Evolutionary conservation across 2,113 vertebrate genomes (phyloP).

Genomic region (Phaethornis superciliosus): DNA sequence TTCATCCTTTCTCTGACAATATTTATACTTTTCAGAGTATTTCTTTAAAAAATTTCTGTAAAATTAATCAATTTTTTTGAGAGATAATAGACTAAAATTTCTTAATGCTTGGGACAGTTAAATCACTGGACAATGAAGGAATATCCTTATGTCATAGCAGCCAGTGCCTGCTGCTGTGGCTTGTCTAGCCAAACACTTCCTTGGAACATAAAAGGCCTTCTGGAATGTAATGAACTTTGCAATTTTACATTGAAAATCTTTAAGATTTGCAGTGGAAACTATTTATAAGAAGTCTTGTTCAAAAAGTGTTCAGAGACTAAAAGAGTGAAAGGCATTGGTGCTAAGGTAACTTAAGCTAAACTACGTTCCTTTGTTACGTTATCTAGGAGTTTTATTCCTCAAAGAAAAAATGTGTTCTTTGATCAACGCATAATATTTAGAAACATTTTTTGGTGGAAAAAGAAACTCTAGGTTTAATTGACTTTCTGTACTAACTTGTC

Average conservation of each 20-base stretch:
- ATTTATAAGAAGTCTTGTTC: neutral
- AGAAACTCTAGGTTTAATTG: neutral
- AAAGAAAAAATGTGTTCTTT: neutral
- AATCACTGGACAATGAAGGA: neutral
- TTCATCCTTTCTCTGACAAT: neutral
- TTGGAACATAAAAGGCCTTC: constrained; percentile 36
- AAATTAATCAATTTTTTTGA: neutral
- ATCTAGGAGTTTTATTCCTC: neutral
- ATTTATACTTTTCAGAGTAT: neutral
- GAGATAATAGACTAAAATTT: neutral
- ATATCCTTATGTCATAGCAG: neutral
- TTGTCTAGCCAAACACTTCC: constrained; percentile 25
- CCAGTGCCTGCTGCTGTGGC: neutral
- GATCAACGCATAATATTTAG: neutral
- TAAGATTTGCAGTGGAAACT: constrained; percentile 31
- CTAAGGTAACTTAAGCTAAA: neutral
- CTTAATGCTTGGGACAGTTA: neutral
- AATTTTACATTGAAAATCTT: constrained; percentile 57
- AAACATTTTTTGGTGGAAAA: neutral
- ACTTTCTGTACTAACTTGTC: neutral
- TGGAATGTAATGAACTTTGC: constrained; percentile 60
- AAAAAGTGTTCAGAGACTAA: constrained; percentile 12
- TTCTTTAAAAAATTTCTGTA: neutral
- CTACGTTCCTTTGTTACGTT: neutral
- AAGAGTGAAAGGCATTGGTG: neutral